These are phyloP conservation scores for Climacteris rufus DNA, from an alignment of 2,113 vertebrate species.

Conservation along the genomic window DNA sequence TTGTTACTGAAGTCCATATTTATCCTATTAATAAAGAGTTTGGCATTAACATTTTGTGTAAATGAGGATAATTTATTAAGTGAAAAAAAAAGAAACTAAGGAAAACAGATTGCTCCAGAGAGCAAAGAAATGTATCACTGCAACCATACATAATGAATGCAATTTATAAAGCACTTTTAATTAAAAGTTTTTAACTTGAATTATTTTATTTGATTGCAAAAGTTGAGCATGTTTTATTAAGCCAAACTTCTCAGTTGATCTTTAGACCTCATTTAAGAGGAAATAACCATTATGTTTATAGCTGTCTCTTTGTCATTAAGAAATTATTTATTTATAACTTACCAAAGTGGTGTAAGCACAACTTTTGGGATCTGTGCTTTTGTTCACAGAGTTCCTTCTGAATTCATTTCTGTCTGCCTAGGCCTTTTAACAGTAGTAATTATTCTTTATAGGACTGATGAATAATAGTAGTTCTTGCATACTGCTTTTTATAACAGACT, in stretches of 20 bases:
- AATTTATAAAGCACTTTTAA: constrained; percentile 57
- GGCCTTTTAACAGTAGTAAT: background rate
- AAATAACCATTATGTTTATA: background rate
- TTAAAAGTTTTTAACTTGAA: constrained; percentile 39
- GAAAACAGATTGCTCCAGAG: constrained; percentile 41
- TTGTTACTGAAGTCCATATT: constrained; percentile 41
- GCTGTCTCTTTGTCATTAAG: constrained; percentile 27
- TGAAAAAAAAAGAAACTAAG: constrained; percentile 37
- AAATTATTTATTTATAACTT: constrained; percentile 21
- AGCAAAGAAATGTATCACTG: constrained; percentile 62
- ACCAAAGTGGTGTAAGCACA: background rate
- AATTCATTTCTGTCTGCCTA: constrained; percentile 5
- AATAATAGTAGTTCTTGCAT: background rate
- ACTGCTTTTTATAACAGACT: background rate
- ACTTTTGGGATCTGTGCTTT: background rate
- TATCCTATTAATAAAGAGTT: constrained; percentile 50
- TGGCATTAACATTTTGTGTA: constrained; percentile 34
- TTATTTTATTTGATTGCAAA: background rate
- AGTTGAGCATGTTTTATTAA: background rate
- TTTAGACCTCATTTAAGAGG: constrained; percentile 26
- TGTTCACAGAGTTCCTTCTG: background rate
- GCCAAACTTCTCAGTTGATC: background rate
- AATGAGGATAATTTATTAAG: constrained; percentile 48
- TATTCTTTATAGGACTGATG: background rate
- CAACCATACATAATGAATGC: constrained; percentile 47